Conservation (phyloP, 2,797 vertebrate species). For the Staurois parvus region DNA sequence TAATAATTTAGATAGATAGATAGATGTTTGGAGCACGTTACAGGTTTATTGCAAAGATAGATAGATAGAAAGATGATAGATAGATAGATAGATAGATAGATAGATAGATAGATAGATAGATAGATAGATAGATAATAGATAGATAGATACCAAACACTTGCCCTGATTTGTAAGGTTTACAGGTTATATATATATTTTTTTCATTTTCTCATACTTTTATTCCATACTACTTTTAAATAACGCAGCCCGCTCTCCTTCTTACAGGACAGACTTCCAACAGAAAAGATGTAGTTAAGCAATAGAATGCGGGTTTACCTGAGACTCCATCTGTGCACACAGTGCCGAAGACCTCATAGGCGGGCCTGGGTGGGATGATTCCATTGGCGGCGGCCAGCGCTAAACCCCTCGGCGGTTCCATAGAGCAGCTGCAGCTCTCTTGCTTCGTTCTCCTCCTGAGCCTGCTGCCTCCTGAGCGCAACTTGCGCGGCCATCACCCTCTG, state of each 20-base stretch:
- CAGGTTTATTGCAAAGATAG: neutral
- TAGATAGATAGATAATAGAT: neutral
- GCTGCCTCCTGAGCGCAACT: conserved; percentile 93
- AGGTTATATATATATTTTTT: too few species aligned
- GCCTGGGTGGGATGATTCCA: conserved; percentile 93
- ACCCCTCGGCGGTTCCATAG: conserved; percentile 94
- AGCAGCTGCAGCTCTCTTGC: conserved; percentile 94
- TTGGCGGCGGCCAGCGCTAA: conserved; percentile 95
- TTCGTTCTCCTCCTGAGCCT: conserved; percentile 97
- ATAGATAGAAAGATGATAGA: conserved; percentile 13
- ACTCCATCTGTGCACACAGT: conserved; percentile 82
- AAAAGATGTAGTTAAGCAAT: too few species aligned
- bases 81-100: neutral
- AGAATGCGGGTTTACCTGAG: conserved; percentile 73
- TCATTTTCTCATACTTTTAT: too few species aligned
- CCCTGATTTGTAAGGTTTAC: too few species aligned
- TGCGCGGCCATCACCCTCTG: conserved; percentile 98
- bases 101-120: neutral
- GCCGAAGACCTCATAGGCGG: conserved; percentile 91
- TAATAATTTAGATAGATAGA: too few species aligned
- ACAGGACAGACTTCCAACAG: too few species aligned
- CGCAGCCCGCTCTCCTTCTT: too few species aligned
- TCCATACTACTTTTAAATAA: too few species aligned
- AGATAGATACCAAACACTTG: too few species aligned
- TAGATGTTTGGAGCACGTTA: too few species aligned